Percentiles rank a stretch among this genome's conserved stretches.
Conservation (phyloP, 92 coral and sea anemone species). For the Ricordea florida region DNA sequence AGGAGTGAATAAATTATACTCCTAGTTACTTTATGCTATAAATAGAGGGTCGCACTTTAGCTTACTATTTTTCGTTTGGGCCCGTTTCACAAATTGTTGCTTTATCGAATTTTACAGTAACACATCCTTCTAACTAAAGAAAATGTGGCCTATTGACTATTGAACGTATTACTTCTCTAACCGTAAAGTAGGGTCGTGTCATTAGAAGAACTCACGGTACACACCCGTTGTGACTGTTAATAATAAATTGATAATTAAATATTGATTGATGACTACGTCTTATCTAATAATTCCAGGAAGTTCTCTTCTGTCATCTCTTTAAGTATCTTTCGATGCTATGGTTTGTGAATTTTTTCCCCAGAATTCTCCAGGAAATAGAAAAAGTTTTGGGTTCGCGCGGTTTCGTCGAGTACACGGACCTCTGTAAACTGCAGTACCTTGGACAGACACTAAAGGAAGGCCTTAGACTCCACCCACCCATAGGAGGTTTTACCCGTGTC, state of each 20-base stretch:
- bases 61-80: too few relatives aligned
- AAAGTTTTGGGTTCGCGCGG: slow-evolving; percentile 66
- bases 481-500: slow-evolving; percentile 42
- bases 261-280: background rate
- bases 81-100: too few relatives aligned
- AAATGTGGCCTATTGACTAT: too few relatives aligned
- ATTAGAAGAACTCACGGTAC: too few relatives aligned
- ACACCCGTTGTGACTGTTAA: too few relatives aligned
- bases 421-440: slow-evolving; percentile 78
- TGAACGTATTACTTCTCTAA: too few relatives aligned
- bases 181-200: too few relatives aligned
- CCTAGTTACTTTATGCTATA: too few relatives aligned
- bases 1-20: too few relatives aligned
- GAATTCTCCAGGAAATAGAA: slow-evolving; percentile 73
- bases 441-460: slow-evolving; percentile 85
- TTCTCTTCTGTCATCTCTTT: background rate
- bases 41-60: too few relatives aligned
- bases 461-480: slow-evolving; percentile 77
- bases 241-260: background rate
- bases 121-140: too few relatives aligned
- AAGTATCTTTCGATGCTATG: background rate
- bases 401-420: slow-evolving; percentile 74
- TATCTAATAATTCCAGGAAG: background rate
- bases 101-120: too few relatives aligned
- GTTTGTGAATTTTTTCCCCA: background rate